Base-by-base conservation (phyloP, 1,140 invertebrate species). In the Varroa destructor region DNA sequence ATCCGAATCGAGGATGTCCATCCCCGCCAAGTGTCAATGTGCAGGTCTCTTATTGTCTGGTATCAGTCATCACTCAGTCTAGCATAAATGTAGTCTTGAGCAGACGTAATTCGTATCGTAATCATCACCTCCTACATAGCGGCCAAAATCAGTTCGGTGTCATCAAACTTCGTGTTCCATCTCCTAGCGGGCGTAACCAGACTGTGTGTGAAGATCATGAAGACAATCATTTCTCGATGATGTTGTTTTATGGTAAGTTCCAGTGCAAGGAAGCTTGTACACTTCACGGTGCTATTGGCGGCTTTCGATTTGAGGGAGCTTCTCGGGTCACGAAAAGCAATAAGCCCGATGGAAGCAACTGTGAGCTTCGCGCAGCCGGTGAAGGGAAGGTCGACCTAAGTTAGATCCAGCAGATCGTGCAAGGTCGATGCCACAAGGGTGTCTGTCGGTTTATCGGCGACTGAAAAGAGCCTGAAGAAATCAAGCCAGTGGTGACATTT, bases 1-100 rank as follows among this genome's bases (percentile, higher is more conserved):
- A 43, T 67, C 61, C 61, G 61, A 36, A 46, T 67, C 37, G 12
- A 67, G 61, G 61, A 67, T 37, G 61, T 8, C 37, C 61, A 67
- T 36, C 37, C 61, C 14, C 40, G 61, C 12, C 40, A 5, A 37
- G 14, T 67, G 10, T 67, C 61, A 3, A 40, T 14, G 46, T 67
- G 61, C 37, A 67, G 40, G 37, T 12, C 40, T 25, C 61, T 2
- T 67, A 25, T 46, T 67, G 61, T 46, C 61, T 12, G 2, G 61
- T 67, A 10, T 37, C 61, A 14, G 40, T 67, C 61, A 67, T 67
- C 61, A 67, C 61, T 12, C 61, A 67, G 12, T 12, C 40, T 14
- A 12, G 40, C 40, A 67, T 67, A 5, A 67, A 67, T 37, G 61
- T 67, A 12, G 40, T 67, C 61, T 4, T 40, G 3, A 43, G 40